Conservation (phyloP, 2,797 vertebrate genomes). For the Poeciliopsis presidionis region DNA sequence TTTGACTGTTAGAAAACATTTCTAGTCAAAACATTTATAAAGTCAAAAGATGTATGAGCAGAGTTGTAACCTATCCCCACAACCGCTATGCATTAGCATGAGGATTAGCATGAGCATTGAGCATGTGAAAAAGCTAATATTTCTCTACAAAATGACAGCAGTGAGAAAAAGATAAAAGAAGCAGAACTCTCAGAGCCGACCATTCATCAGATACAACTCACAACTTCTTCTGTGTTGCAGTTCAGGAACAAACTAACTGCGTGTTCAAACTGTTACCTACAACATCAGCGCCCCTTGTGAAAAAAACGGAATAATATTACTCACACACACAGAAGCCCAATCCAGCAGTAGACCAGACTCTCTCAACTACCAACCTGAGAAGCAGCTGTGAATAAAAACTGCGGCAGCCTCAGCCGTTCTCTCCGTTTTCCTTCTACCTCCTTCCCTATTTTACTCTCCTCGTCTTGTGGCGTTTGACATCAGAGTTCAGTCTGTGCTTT, state of each 20-base stretch:
- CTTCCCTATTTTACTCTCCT: slow-evolving; percentile 14
- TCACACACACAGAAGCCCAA: background rate
- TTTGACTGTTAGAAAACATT: background rate
- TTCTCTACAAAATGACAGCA: background rate
- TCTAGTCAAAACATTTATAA: background rate
- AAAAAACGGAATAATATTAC: background rate
- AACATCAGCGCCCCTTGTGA: background rate
- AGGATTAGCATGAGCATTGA: background rate
- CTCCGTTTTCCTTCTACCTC: background rate
- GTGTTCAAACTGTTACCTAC: background rate
- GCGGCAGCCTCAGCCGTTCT: background rate
- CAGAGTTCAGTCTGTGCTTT: slow-evolving; percentile 14
- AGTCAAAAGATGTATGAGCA: background rate
- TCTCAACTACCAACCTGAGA: slow-evolving; percentile 21
- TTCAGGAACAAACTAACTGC: background rate
- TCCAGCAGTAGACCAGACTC: background rate
- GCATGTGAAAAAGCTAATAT: background rate
- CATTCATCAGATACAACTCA: background rate
- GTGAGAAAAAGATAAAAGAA: too few species aligned
- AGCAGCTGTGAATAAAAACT: slow-evolving; percentile 13
- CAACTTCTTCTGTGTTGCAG: background rate
- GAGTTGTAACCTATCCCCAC: background rate
- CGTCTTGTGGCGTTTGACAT: slow-evolving; percentile 29
- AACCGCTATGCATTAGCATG: background rate
- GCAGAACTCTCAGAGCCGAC: too few species aligned